These are phyloP conservation scores for Meloe dianella DNA, from an alignment of 2,888 invertebrate genomes.

Conservation along the genomic window DNA sequence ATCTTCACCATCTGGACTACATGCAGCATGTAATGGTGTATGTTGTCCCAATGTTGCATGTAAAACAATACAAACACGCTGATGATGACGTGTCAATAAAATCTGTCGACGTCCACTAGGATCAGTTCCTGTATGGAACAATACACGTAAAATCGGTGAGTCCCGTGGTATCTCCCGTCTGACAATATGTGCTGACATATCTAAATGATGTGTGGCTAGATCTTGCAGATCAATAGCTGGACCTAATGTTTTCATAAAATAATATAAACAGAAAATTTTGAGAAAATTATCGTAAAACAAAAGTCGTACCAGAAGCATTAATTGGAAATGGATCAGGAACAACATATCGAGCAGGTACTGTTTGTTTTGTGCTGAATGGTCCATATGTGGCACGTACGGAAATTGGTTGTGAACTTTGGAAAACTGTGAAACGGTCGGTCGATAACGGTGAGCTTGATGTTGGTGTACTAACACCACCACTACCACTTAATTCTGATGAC, in stretches of 20 bases:
- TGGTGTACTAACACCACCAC: conserved; percentile 37
- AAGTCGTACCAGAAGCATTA: conserved; percentile 52
- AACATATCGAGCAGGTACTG: conserved; percentile 87
- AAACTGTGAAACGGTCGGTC: conserved; percentile 87
- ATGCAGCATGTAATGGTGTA: conserved; percentile 81
- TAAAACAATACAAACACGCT: conserved; percentile 76
- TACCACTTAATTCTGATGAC: conserved; percentile 28
- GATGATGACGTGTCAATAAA: conserved; percentile 66
- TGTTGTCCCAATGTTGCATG: conserved; percentile 71
- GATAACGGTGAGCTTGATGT: conserved; percentile 75
- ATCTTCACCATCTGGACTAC: conserved; percentile 91
- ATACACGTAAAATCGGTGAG: conserved; percentile 87
- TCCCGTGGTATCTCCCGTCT: conserved; percentile 84
- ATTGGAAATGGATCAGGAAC: conserved; percentile 77
- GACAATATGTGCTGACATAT: conserved; percentile 94
- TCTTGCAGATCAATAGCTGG: conserved; percentile 64
- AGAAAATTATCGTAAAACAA: not conserved
- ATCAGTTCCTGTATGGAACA: conserved; percentile 90
- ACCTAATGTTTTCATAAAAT: conserved; percentile 33
- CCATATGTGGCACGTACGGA: conserved; percentile 92
- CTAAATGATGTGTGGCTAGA: conserved; percentile 77
- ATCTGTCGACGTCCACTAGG: conserved; percentile 78
- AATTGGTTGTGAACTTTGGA: conserved; percentile 89
- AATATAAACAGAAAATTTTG: not conserved
- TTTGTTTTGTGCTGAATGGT: conserved; percentile 94